Conservation (phyloP, 1,140 invertebrate genomes). For the silkworm (Bombyx mori) region ASM3026992v2 NC_085122.1:4153501-4154000, state of each 20-base stretch:
- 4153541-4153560: slow-evolving; percentile 39
- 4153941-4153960: too few relatives aligned
- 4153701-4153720: too few relatives aligned
- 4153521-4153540: slow-evolving; percentile 39
- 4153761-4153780: too few relatives aligned
- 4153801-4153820: slow-evolving; percentile 54
- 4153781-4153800: slow-evolving; percentile 26
- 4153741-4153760: too few relatives aligned
- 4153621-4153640: slow-evolving; percentile 14
- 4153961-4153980: too few relatives aligned
- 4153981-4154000: too few relatives aligned
- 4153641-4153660: slow-evolving; percentile 2
- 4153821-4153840: slow-evolving; percentile 68
- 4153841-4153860: slow-evolving; percentile 57
- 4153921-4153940: too few relatives aligned
- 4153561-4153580: slow-evolving; percentile 28
- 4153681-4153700: slow-evolving; percentile 11
- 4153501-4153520: slow-evolving; percentile 27
- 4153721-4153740: too few relatives aligned
- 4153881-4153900: slow-evolving; percentile 31
- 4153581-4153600: background rate
- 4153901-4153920: background rate
- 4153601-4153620: slow-evolving; percentile 1
- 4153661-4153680: slow-evolving; percentile 34
- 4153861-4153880: slow-evolving; percentile 25